Evolutionary conservation across 2,888 invertebrate species (phyloP), one percentile per base, ranked within the genome.

Genomic region (Nemapogon koenigi): DNA sequence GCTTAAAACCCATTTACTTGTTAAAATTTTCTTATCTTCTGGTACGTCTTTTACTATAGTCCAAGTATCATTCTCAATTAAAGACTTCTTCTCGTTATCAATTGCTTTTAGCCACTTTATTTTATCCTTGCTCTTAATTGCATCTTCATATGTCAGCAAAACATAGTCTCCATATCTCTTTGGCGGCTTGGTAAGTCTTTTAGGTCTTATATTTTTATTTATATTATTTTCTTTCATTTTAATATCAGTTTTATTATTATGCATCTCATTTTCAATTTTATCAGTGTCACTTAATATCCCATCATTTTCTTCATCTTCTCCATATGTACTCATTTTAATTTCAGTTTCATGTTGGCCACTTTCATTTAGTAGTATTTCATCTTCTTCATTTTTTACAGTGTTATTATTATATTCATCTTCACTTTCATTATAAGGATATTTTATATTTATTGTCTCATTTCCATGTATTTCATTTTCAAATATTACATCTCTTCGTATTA

Each of bases 31-130:
- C 49, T 52, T 47, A 40, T 47, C 43, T 43, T 48, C 39, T 30
- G 53, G 55, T 25, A 36, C 43, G 3, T 49, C 44, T n/a, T n/a
- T n/a, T 29, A 52, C 49, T 39, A 56, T n/a, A 45, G 44, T 38
- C 55, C 55, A 58, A 15, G 54, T 59, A 18, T 53, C 44, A 39
- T 58, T 57, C 44, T 50, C 47, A 25, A 42, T 38, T 39, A 55
- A 39, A 27, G 51, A 53, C 26, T 49, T 41, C 17, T 55, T 52
- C 46, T 58, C 56, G 2, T 31, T 18, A 11, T 53, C 41, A 50
- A 57, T 57, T 8, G 55, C 57, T 11, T 11, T 32, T 43, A 50
- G 40, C 54, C 50, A 53, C 43, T 51, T 35, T 26, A 45, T 43
- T 39, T 3, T 2, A 19, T 55, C 49, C 35, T 42, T 0, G 29